These are phyloP conservation scores for Sibirionetta formosa DNA, from an alignment of 2,797 vertebrate species.

Conservation along the genomic window DNA sequence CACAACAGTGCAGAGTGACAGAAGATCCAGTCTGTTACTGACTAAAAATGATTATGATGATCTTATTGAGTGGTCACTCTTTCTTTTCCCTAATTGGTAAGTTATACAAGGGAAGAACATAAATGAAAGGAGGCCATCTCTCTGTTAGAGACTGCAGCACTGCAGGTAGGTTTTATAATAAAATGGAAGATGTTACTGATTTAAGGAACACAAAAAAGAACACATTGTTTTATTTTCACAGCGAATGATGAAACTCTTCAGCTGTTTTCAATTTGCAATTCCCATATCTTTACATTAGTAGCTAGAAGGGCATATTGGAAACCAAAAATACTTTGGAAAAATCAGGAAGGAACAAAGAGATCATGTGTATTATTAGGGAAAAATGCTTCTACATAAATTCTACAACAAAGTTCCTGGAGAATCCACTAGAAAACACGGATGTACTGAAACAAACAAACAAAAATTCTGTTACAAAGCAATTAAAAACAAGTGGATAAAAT, in stretches of 20 bases:
- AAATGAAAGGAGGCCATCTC: neutral
- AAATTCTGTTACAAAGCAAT: neutral
- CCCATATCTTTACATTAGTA: neutral
- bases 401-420: neutral
- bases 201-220: slow-evolving; percentile 16
- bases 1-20: neutral
- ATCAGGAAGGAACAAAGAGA: slow-evolving; percentile 12
- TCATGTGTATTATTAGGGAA: neutral
- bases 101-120: slow-evolving; percentile 12
- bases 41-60: neutral
- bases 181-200: slow-evolving; percentile 15
- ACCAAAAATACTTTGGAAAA: neutral
- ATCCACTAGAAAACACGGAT: neutral
- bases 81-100: neutral
- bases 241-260: slow-evolving; percentile 24
- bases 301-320: neutral
- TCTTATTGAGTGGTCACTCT: neutral
- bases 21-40: neutral
- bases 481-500: neutral
- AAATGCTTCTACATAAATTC: neutral
- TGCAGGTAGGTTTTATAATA: neutral
- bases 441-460: neutral
- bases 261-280: slow-evolving; percentile 55
- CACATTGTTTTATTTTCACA: neutral
- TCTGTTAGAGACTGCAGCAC: neutral